A percentile compares a stretch with the other conserved stretches of the same genome.
Evolutionary conservation across 2,797 vertebrate genomes (phyloP).

Genomic region (Anisognathus igniventris): DNA sequence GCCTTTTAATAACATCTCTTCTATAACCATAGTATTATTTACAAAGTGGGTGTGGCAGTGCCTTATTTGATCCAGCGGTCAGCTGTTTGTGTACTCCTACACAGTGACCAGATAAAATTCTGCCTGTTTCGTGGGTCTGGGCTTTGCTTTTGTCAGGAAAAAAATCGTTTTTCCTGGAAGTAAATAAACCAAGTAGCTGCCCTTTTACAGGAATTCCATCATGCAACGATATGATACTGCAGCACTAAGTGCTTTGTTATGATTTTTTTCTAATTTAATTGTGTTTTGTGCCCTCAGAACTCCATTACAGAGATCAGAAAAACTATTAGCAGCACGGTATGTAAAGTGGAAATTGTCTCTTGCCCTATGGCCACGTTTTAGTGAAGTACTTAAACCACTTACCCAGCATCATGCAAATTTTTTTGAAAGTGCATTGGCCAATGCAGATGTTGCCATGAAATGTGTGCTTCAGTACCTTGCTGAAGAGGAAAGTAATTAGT

Average conservation of each 20-base stretch:
- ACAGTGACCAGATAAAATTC: not conserved
- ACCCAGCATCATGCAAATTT: not conserved
- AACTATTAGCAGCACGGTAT: constrained; percentile 27
- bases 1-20: not conserved
- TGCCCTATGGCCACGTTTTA: not conserved
- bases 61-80: not conserved
- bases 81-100: not conserved
- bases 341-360: constrained; percentile 21
- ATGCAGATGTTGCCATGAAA: not conserved
- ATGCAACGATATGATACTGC: not conserved
- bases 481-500: not conserved
- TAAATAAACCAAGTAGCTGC: not conserved
- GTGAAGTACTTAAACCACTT: constrained; percentile 12
- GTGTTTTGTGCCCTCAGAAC: constrained; percentile 1
- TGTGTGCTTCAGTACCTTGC: not conserved
- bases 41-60: not conserved
- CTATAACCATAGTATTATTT: not conserved
- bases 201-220: constrained; percentile 41
- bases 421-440: not conserved
- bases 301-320: constrained; percentile 41
- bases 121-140: not conserved
- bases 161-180: not conserved
- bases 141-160: not conserved
- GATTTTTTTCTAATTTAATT: not conserved
- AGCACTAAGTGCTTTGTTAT: constrained; percentile 15